Percentiles rank a stretch among this genome's conserved stretches.
These are phyloP conservation scores for Pseudorectes ferrugineus DNA, from an alignment of 2,113 vertebrate genomes.

Conservation along the genomic window DNA sequence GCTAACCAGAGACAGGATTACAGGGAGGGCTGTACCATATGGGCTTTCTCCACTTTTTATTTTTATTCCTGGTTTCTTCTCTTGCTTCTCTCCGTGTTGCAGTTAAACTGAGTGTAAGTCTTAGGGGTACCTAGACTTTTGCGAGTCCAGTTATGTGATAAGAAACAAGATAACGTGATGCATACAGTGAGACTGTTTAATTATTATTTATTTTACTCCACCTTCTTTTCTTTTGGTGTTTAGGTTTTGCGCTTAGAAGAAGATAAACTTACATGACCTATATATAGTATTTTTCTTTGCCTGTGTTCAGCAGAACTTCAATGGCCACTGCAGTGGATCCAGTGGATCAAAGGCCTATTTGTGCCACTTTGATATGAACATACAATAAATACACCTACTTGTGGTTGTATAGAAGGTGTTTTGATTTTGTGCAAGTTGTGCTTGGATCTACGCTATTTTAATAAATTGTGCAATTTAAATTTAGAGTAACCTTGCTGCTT, in stretches of 20 bases:
- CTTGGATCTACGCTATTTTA: neutral
- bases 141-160: neutral
- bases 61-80: neutral
- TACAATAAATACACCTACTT: neutral
- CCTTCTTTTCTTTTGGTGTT: neutral
- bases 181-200: neutral
- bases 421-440: neutral
- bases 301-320: neutral
- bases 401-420: neutral
- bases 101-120: neutral
- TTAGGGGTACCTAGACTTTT: neutral
- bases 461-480: neutral
- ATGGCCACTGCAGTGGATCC: neutral
- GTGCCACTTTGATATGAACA: neutral
- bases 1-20: neutral
- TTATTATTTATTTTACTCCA: neutral
- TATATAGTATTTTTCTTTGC: neutral
- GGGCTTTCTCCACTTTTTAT: neutral
- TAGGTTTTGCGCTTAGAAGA: neutral
- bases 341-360: neutral
- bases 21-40: neutral
- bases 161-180: neutral
- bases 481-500: neutral
- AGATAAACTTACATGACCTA: neutral
- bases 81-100: neutral